phyloP scores from a whole-genome alignment of 2,113 vertebrate species.

The Amphiprion ocellaris region DNA sequence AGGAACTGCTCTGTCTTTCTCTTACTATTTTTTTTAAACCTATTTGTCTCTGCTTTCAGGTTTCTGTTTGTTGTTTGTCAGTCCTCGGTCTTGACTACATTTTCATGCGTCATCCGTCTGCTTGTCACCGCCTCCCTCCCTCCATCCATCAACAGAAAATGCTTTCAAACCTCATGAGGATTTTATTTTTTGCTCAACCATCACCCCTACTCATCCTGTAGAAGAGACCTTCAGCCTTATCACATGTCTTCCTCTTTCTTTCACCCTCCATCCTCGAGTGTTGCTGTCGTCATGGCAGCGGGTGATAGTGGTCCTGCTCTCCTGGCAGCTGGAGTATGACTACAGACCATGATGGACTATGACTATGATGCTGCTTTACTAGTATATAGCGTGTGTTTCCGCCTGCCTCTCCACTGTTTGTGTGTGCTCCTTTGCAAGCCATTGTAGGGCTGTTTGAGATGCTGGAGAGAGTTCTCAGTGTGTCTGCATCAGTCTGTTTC shows the following conservation, averaged over 20 bases:
- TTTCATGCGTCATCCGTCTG: slow-evolving; percentile 43
- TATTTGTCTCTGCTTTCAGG: slow-evolving; percentile 2
- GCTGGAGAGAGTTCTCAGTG: slow-evolving; percentile 52
- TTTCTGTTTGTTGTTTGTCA: slow-evolving; percentile 33
- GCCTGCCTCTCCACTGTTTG: slow-evolving; percentile 25
- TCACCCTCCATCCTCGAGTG: slow-evolving; percentile 22
- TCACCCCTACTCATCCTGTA: slow-evolving; percentile 23
- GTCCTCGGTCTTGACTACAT: slow-evolving; percentile 38
- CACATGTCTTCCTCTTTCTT: slow-evolving; percentile 14
- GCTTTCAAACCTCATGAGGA: slow-evolving; percentile 40
- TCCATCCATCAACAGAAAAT: slow-evolving; percentile 40
- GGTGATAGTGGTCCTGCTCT: slow-evolving; percentile 48
- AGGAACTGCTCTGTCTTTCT: slow-evolving; percentile 39
- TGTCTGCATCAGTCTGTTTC: slow-evolving; percentile 48
- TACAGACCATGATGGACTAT: not conserved
- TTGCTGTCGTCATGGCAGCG: slow-evolving; percentile 42
- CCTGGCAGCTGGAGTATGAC: slow-evolving; percentile 21
- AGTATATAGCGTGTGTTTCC: slow-evolving; percentile 17
- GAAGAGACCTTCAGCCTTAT: slow-evolving; percentile 16
- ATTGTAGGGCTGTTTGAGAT: slow-evolving; percentile 65
- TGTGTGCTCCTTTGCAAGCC: slow-evolving; percentile 4
- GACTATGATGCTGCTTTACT: slow-evolving; percentile 25
- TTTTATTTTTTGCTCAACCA: slow-evolving; percentile 24
- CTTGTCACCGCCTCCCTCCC: slow-evolving; percentile 13
- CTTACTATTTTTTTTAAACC: slow-evolving; percentile 23